Base-by-base conservation (phyloP, 2,113 vertebrate species). In the Parus major region DNA sequence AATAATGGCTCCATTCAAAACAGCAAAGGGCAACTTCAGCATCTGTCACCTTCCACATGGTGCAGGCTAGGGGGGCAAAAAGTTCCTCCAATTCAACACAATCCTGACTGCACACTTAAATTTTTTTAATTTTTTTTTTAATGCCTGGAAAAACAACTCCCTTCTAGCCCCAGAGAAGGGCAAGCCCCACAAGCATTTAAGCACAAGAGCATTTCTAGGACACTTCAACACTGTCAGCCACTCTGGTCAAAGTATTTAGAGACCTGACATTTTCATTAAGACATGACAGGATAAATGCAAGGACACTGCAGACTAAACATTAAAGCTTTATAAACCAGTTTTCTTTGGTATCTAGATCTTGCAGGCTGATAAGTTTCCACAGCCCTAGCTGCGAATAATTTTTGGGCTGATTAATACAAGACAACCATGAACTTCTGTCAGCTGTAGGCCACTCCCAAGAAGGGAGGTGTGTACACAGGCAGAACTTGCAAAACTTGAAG, bases 271-370 rank as follows among this genome's bases (percentile, higher is more conserved):
- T 91, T 92, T 88, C 64, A 68, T 91, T 82, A 93, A 86, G 92
- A 94, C 56, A 33, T 53, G 28, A 71, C 2, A 92, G 72, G 52
- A 75, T 61, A 90, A 93, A 96, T 69, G 87, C 78, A 78, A 93
- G 75, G 79, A 90, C 66, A 70, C 63, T 61, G 86, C 93, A 75
- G 93, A 95, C 66, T 82, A 71, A 94, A 92, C 14, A 78, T 96
- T 97, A 97, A 97, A 97, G 96, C 97, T 97, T 96, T 96, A 77
- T 2, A 75, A 95, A 97, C 88, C 94, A 81, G 83, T 92, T 73
- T 94, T 97, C 97, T 97, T 97, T 97, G 97, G 97, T 97, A 97
- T 97, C 69, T 95, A 93, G 66, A 78, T 95, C 77, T 92, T 89
- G 41, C 79, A 91, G 73, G 35, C 73, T 93, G 39, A 61, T 55